Percentiles rank a stretch among this genome's conserved stretches.
phyloP scores from a whole-genome alignment of 2,797 vertebrate genomes.

The Linurgus olivaceus region DNA sequence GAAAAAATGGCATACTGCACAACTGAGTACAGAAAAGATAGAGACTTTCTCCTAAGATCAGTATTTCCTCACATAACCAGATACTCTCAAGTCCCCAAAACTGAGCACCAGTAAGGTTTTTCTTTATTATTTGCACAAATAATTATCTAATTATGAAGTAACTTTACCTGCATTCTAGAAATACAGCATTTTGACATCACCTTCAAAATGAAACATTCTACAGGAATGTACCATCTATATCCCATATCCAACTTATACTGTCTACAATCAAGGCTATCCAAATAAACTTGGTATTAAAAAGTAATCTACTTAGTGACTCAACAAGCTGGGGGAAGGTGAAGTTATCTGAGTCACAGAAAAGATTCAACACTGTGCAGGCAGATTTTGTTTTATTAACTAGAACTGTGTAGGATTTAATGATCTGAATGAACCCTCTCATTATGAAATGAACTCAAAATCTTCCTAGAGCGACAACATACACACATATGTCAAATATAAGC shows the following conservation, averaged over 20 bases:
- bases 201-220: neutral
- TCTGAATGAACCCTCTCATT: slow-evolving; percentile 47
- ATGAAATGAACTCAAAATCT: slow-evolving; percentile 53
- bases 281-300: slow-evolving; percentile 51
- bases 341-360: slow-evolving; percentile 60
- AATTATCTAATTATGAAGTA: neutral
- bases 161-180: neutral
- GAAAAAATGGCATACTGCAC: fast-evolving
- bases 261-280: neutral
- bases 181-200: neutral
- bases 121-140: neutral
- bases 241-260: neutral
- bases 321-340: slow-evolving; percentile 40
- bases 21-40: neutral
- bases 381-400: slow-evolving; percentile 72
- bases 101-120: neutral
- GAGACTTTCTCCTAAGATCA: fast-evolving
- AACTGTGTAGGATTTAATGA: slow-evolving; percentile 64
- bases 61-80: neutral
- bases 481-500: slow-evolving; percentile 27
- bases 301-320: slow-evolving; percentile 63
- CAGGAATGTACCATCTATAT: neutral
- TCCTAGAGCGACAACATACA: slow-evolving; percentile 44
- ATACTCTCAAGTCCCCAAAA: neutral
- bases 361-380: slow-evolving; percentile 53